Evolutionary conservation across 2,113 vertebrate genomes (phyloP).

Genomic region (Balaenoptera acutorostrata): DNA sequence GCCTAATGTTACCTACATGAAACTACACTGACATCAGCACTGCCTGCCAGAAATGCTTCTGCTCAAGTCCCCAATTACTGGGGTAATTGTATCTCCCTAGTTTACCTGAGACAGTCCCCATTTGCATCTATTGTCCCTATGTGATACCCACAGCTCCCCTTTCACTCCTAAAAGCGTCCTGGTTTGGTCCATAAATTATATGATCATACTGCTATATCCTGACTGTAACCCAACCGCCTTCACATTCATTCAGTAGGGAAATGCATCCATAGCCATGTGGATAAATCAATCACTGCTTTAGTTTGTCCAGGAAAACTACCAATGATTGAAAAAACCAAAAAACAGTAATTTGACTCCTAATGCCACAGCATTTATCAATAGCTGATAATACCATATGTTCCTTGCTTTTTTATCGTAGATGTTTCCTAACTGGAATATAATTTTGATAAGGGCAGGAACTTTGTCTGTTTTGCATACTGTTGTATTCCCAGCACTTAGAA

Average conservation of each 20-base stretch:
- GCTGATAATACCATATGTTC: neutral
- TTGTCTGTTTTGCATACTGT: neutral
- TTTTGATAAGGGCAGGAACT: neutral
- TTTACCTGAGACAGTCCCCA: neutral
- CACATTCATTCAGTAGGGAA: neutral
- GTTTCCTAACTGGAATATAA: neutral
- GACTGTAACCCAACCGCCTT: neutral
- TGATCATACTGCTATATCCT: neutral
- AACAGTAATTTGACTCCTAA: neutral
- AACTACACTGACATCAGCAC: neutral
- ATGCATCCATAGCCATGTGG: neutral
- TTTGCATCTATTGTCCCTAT: neutral
- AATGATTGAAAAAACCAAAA: neutral
- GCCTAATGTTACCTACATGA: accelerated
- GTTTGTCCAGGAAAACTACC: neutral
- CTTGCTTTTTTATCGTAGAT: neutral
- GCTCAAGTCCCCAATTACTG: neutral
- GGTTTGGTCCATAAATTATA: neutral
- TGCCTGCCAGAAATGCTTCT: neutral
- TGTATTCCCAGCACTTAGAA: neutral
- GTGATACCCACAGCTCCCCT: neutral
- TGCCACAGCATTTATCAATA: neutral
- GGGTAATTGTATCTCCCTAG: neutral
- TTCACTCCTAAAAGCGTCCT: neutral
- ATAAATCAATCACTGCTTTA: neutral